Base-by-base conservation (phyloP, 2,113 vertebrate species). In the Cephalophus harveyi region DNA sequence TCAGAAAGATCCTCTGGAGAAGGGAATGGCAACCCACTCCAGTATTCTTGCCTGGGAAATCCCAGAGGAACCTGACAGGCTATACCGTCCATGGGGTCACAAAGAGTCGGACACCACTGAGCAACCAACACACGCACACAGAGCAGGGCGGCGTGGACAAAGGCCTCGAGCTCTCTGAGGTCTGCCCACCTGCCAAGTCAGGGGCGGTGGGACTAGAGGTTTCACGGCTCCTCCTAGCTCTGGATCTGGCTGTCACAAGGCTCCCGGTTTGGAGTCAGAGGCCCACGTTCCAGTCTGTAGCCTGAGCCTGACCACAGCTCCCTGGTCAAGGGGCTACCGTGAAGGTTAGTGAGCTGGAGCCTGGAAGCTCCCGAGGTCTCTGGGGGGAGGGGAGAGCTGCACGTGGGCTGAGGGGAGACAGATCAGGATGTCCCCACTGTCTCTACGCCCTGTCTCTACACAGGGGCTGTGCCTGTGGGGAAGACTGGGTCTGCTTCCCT, bases 211-310 rank as follows among this genome's bases (percentile, higher is more conserved):
- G 48, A 71, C 23, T 3, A 33, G 62, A 83, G n/a, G 28, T 4
- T 46, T 60, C 14, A 0, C 11, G 87, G 40, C 74, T 48, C n/a
- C 25, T 28, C 30, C 10, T 11, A 48, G 54, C 79, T 33, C 40
- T 9, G 84, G 6, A 62, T 71, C 33, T 30, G 28, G 30, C 82
- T 25, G 43, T 25, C 4, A 1, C 5, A 33, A 54, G 2, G n/a
- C 60, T 57, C n/a, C 33, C 40, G 1, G 50, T 17, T 11, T 16
- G 11, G 78, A 30, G 52, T 55, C 67, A 60, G 59, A 64, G n/a
- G 25, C 59, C 25, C 48, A 0, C 0, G 0, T 2, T 3, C 15
- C 7, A 0, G 0, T 17, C 30, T 60, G 30, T 3, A 64, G 8
- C 5, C 40, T 5, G 14, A n/a, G 57, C 59, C 36, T 3, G 16